These are phyloP conservation scores for Leucophenga varia DNA, from an alignment of 1,140 invertebrate genomes.

Conservation along the genomic window DNA sequence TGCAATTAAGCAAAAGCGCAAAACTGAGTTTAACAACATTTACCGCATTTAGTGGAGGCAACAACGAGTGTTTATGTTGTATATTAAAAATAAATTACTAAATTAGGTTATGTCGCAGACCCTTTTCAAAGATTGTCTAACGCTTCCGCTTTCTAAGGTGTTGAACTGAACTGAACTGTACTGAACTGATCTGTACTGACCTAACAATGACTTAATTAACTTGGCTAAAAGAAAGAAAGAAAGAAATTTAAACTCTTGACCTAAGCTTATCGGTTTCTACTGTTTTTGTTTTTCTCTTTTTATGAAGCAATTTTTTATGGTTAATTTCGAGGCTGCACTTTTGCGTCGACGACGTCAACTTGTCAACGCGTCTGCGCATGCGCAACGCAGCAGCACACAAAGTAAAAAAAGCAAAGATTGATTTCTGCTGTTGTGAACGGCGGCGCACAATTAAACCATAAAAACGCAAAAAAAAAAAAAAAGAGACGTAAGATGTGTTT, in stretches of 20 bases:
- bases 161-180: too few species aligned
- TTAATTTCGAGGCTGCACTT: conserved; percentile 42
- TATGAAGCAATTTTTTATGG: conserved; percentile 53
- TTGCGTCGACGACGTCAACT: conserved; percentile 12
- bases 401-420: too few species aligned
- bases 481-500: too few species aligned
- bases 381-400: too few species aligned
- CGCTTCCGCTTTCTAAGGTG: conserved; percentile 37
- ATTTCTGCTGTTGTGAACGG: conserved; percentile 38
- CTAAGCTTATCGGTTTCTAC: conserved; percentile 21
- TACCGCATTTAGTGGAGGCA: too few species aligned
- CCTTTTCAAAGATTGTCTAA: not conserved
- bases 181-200: too few species aligned
- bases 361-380: conserved; percentile 45
- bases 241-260: not conserved
- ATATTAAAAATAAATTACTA: too few species aligned
- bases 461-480: conserved; percentile 22
- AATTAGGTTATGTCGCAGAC: not conserved
- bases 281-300: conserved; percentile 16
- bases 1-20: conserved; percentile 22
- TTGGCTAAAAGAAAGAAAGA: not conserved
- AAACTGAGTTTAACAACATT: not conserved
- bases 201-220: not conserved
- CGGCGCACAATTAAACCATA: conserved; percentile 39
- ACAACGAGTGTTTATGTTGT: too few species aligned